Percentiles rank a stretch among this genome's conserved stretches.
These are phyloP conservation scores for Oreochromis grahami DNA, from an alignment of 2,797 vertebrate genomes.

Conservation along the genomic window DNA sequence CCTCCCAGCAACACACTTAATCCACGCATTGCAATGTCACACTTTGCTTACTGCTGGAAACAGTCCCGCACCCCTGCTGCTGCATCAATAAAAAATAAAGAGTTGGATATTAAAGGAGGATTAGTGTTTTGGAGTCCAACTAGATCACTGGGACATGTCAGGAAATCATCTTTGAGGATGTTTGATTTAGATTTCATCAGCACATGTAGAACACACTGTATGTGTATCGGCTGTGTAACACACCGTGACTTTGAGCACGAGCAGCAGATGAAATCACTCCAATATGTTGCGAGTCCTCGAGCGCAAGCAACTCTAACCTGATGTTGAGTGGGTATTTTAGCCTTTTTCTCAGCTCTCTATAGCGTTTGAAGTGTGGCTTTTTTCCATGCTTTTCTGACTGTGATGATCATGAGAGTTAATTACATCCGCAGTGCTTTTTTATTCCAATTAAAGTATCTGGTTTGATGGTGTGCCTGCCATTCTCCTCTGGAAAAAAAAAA, in stretches of 20 bases:
- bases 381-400: not conserved
- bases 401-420: not conserved
- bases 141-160: slow-evolving; percentile 25
- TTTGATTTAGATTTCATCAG: not conserved
- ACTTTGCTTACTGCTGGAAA: not conserved
- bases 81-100: not conserved
- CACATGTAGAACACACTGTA: not conserved
- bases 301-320: not conserved
- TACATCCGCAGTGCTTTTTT: not conserved
- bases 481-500: not conserved
- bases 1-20: not conserved
- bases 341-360: not conserved
- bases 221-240: not conserved
- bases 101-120: slow-evolving; percentile 27
- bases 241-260: not conserved
- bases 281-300: not conserved
- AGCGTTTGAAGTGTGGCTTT: not conserved
- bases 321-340: not conserved
- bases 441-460: not conserved
- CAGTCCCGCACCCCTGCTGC: not conserved
- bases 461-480: not conserved
- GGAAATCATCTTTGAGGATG: slow-evolving; percentile 18
- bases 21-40: slow-evolving; percentile 8
- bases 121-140: slow-evolving; percentile 23
- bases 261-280: not conserved